A percentile compares a stretch with the other conserved stretches of the same genome.
These are phyloP conservation scores for Sturnus vulgaris DNA, from an alignment of 2,113 vertebrate species.

Conservation along the genomic window DNA sequence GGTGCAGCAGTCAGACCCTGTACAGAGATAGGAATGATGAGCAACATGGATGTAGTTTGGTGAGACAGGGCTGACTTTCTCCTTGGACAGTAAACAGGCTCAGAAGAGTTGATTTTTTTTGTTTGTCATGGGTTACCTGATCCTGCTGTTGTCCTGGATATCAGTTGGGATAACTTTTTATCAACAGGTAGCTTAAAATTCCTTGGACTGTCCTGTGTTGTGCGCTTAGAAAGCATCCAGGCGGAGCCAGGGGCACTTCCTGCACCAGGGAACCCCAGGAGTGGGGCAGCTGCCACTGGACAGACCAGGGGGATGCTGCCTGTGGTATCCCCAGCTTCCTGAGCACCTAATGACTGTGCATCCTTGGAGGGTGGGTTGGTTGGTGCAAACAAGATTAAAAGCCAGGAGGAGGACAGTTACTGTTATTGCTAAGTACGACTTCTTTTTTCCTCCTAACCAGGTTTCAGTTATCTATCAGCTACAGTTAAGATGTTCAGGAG, in stretches of 20 bases:
- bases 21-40: neutral
- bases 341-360: neutral
- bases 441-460: neutral
- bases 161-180: neutral
- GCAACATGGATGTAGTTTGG: neutral
- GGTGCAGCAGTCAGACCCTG: neutral
- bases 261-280: fast-evolving
- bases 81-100: neutral
- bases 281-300: neutral
- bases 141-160: neutral
- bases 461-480: neutral
- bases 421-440: neutral
- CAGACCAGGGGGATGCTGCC: neutral
- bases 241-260: neutral
- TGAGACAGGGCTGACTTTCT: neutral
- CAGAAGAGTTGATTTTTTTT: neutral
- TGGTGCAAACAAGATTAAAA: neutral
- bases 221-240: neutral
- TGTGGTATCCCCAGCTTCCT: neutral
- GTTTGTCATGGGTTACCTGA: neutral
- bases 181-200: neutral
- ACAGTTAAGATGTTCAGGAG: neutral
- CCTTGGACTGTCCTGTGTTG: neutral
- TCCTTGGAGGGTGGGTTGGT: neutral
- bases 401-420: neutral